Percentiles rank a stretch among this genome's conserved stretches.
Conservation (phyloP, 2,113 vertebrate genomes). For the mouse (Mus musculus) region DNA sequence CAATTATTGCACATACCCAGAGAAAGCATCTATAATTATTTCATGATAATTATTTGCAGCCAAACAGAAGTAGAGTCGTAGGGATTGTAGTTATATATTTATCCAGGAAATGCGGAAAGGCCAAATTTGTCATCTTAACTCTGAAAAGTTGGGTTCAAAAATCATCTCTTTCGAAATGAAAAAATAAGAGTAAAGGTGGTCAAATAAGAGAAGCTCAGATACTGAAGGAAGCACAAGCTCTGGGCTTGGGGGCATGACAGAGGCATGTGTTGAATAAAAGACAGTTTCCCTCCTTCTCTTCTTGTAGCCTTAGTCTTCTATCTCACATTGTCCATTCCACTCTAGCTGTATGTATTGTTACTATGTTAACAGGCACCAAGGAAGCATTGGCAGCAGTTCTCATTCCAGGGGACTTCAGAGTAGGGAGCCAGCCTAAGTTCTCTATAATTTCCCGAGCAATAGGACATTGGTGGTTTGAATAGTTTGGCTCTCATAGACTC, state of each 20-base stretch:
- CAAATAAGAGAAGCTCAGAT: background rate
- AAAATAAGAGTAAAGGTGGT: background rate
- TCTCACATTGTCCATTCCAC: background rate
- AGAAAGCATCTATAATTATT: conserved; percentile 70
- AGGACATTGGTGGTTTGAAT: background rate
- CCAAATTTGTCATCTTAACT: conserved; percentile 8
- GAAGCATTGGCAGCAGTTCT: background rate
- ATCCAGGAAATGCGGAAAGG: background rate
- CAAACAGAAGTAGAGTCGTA: conserved; percentile 56
- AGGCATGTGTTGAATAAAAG: background rate
- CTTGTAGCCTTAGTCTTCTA: background rate
- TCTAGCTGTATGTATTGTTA: background rate
- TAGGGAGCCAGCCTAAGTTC: background rate
- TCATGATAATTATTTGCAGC: conserved; percentile 66
- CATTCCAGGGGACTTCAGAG: background rate
- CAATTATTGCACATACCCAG: conserved; percentile 66
- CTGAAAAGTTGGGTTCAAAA: conserved; percentile 49
- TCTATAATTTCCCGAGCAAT: background rate
- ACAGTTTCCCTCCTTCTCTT: background rate
- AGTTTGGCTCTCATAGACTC: too few species aligned
- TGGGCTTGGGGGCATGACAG: background rate
- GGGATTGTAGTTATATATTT: conserved; percentile 24
- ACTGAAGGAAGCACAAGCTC: background rate
- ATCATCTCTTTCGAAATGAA: conserved; percentile 16
- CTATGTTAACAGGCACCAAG: background rate